A percentile compares a stretch with the other conserved stretches of the same genome.
Evolutionary conservation across 2,797 vertebrate genomes (phyloP).

Genomic region (Lateolabrax maculatus): DNA sequence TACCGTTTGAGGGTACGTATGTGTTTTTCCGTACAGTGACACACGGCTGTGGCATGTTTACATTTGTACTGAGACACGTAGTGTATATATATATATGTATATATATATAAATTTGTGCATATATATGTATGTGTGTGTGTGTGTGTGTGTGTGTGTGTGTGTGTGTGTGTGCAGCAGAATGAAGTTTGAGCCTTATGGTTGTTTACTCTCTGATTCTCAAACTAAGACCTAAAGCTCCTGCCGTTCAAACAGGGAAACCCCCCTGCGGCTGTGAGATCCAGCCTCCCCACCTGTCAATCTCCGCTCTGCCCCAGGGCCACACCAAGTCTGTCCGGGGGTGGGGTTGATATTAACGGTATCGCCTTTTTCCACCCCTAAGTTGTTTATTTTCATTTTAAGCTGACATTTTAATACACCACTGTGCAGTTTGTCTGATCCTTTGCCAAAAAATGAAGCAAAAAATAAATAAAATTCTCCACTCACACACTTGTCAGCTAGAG

Average conservation of each 20-base stretch:
- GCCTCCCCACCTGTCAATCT: conserved; percentile 85
- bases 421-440: conserved; percentile 79
- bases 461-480: conserved; percentile 49
- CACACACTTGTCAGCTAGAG: conserved; percentile 74
- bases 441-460: conserved; percentile 70
- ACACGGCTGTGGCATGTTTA: conserved; percentile 22
- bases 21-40: background rate
- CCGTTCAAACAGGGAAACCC: conserved; percentile 71
- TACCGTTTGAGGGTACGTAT: background rate
- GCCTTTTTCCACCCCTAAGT: conserved; percentile 77
- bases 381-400: conserved; percentile 88
- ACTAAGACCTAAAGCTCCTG: conserved; percentile 81
- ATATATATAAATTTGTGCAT: background rate
- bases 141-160: too few species aligned
- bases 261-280: conserved; percentile 79
- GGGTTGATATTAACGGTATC: conserved; percentile 79
- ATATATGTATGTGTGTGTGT: conserved; percentile 23
- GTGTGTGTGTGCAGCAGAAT: conserved; percentile 43
- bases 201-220: conserved; percentile 81
- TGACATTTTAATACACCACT: conserved; percentile 80
- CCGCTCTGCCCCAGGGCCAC: conserved; percentile 76
- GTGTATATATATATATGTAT: conserved; percentile 11
- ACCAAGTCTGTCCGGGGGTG: conserved; percentile 81
- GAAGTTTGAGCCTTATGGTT: conserved; percentile 64
- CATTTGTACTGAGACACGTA: conserved; percentile 18